Evolutionary conservation across 35 echinoderm and acorn worm species (phyloP), one percentile per base, ranked within the genome.

Genomic region (Eucidaris tribuloides): DNA sequence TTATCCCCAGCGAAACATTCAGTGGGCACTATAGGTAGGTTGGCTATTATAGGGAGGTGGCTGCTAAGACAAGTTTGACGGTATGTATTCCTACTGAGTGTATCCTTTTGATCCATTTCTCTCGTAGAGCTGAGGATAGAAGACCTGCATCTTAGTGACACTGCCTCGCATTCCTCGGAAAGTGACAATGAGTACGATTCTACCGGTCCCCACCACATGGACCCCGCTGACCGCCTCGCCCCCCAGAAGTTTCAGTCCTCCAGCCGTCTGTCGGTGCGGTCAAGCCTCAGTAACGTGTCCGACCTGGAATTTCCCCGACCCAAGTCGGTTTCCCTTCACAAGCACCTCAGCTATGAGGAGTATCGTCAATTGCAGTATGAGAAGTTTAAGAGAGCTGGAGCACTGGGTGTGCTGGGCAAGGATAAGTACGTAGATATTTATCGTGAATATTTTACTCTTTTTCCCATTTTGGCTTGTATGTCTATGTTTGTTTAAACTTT

Each of bases 341-440:
- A 86, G 22, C 96, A 89, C 70, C 86, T 99, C 50, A 83, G 77
- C 0, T 99, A 99, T 58, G 91, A 99, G 42, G 91, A 99, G 54
- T 99, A 99, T 46, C 40, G 91, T 3, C 90, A 99, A 59, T 44
- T 90, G 30, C 96, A 99, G 77, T 93, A 99, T 76, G 86, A 99
- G 41, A 93, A 90, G 43, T 99, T 99, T 61, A 99, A 99, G 70
- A 81, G 87, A 76, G 96, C 96, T 27, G 96, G 96, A 37, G 96
- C 96, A 24, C 49, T 99, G 1, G 96, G 96, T 58, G 91, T 93
- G 1, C 55, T 90, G 19, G 96, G 90, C 2, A 99, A 89, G 81
- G 87, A 93, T 6, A 90, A 78, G 96, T 93, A 84, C 62, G 93
- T 66, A 38, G 19, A n/a, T n/a, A n/a, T n/a, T n/a, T n/a, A n/a